Conservation (phyloP, 2,113 vertebrate species). For the Peromyscus leucopus region DNA sequence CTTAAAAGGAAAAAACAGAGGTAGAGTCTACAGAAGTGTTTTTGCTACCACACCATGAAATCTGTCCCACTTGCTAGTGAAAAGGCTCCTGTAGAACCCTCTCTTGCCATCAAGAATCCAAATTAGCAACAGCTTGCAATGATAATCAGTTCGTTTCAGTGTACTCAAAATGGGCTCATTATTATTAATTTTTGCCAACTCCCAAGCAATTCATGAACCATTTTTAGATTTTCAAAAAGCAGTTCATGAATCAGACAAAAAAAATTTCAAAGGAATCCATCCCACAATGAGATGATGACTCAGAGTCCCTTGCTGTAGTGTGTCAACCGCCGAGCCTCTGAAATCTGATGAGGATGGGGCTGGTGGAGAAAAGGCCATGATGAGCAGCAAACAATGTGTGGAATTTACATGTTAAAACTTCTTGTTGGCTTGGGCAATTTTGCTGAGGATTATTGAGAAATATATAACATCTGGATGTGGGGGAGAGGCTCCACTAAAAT, state of each 20-base stretch:
- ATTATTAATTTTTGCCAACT: slow-evolving; percentile 91
- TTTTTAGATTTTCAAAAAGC: slow-evolving; percentile 90
- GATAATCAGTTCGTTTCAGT: slow-evolving; percentile 90
- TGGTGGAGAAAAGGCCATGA: slow-evolving; percentile 91
- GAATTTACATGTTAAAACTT: slow-evolving; percentile 92
- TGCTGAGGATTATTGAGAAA: slow-evolving; percentile 90
- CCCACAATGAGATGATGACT: slow-evolving; percentile 90
- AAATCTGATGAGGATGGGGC: slow-evolving; percentile 89
- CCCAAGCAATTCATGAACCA: slow-evolving; percentile 89
- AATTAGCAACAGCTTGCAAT: slow-evolving; percentile 88
- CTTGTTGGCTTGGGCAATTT: slow-evolving; percentile 91
- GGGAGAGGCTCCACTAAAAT: slow-evolving; percentile 86
- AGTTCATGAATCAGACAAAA: slow-evolving; percentile 88
- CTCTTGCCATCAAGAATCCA: slow-evolving; percentile 85
- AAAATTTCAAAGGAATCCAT: slow-evolving; percentile 86
- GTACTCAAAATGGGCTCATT: slow-evolving; percentile 90
- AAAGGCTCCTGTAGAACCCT: slow-evolving; percentile 86
- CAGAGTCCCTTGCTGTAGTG: slow-evolving; percentile 88
- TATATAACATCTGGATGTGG: slow-evolving; percentile 90
- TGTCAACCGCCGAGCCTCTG: slow-evolving; percentile 89
- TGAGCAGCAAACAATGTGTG: slow-evolving; percentile 91
- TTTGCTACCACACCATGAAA: slow-evolving; percentile 84
- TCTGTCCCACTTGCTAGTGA: slow-evolving; percentile 84
- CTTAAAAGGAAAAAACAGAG: slow-evolving; percentile 52
- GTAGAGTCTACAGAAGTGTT: slow-evolving; percentile 71